These are phyloP conservation scores for Orycteropus afer DNA, from an alignment of 2,113 vertebrate genomes.

Conservation along the genomic window DNA sequence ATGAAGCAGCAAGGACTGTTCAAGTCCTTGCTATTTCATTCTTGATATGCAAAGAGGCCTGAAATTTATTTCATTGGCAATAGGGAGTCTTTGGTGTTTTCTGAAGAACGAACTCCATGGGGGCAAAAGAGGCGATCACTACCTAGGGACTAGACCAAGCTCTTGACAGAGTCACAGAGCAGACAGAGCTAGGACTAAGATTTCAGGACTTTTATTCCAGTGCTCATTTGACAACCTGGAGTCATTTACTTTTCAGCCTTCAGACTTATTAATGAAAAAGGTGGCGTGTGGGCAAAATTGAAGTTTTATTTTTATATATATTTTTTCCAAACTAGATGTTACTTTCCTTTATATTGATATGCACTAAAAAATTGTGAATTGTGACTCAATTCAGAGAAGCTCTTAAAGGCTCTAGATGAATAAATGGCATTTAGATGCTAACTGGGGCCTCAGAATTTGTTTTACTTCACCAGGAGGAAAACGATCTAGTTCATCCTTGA, in stretches of 20 bases:
- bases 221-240: not conserved
- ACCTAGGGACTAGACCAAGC: not conserved
- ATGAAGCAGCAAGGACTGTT: not conserved
- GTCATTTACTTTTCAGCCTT: not conserved
- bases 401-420: not conserved
- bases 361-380: slow-evolving; percentile 15
- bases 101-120: not conserved
- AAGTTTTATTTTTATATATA: not conserved
- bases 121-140: not conserved
- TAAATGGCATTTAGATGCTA: not conserved
- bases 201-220: not conserved
- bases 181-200: not conserved
- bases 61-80: not conserved
- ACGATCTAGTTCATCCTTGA: not conserved
- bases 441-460: not conserved
- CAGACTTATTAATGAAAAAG: not conserved
- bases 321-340: not conserved
- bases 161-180: not conserved
- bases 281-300: not conserved
- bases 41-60: not conserved
- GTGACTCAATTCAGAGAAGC: not conserved
- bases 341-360: slow-evolving; percentile 15
- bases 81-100: not conserved
- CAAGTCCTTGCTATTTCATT: not conserved
- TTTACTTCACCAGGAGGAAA: not conserved